Evolutionary conservation across 2,888 invertebrate genomes (phyloP).

Genomic region (Drosophila koepferae): DNA sequence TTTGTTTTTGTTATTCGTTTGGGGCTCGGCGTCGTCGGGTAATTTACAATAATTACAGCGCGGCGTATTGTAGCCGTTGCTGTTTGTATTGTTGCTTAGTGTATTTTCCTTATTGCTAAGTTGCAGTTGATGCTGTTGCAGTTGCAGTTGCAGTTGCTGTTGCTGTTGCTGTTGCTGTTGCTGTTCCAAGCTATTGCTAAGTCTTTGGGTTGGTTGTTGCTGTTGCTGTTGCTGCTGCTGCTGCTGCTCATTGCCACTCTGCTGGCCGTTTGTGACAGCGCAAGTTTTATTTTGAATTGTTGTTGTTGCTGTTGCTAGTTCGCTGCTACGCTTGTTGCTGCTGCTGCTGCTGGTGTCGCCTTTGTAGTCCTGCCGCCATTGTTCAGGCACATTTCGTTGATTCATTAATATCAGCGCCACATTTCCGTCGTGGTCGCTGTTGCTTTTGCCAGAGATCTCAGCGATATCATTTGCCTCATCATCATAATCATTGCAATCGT

Average conservation of each 20-base stretch:
- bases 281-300: constrained; percentile 68
- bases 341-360: constrained; percentile 50
- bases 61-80: constrained; percentile 65
- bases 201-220: constrained; percentile 82
- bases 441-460: constrained; percentile 49
- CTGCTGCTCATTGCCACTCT: constrained; percentile 71
- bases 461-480: constrained; percentile 57
- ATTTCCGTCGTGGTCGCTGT: constrained; percentile 71
- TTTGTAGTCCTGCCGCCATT: constrained; percentile 78
- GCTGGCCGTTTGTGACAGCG: constrained; percentile 74
- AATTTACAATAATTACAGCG: constrained; percentile 82
- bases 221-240: constrained; percentile 48
- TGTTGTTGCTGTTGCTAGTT: constrained; percentile 50
- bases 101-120: constrained; percentile 80
- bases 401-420: constrained; percentile 79
- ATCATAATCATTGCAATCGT: constrained; percentile 61
- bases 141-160: constrained; percentile 58
- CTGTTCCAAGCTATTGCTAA: constrained; percentile 79
- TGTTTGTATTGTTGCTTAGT: constrained; percentile 63
- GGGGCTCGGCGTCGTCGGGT: constrained; percentile 75
- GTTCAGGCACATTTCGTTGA: constrained; percentile 76
- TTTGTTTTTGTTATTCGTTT: constrained; percentile 69
- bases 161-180: constrained; percentile 48
- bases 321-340: constrained; percentile 49
- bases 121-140: constrained; percentile 62